Percentiles rank a stretch among this genome's conserved stretches.
Conservation (phyloP, 2,113 vertebrate species). For the Ancistrus triradiatus region DNA sequence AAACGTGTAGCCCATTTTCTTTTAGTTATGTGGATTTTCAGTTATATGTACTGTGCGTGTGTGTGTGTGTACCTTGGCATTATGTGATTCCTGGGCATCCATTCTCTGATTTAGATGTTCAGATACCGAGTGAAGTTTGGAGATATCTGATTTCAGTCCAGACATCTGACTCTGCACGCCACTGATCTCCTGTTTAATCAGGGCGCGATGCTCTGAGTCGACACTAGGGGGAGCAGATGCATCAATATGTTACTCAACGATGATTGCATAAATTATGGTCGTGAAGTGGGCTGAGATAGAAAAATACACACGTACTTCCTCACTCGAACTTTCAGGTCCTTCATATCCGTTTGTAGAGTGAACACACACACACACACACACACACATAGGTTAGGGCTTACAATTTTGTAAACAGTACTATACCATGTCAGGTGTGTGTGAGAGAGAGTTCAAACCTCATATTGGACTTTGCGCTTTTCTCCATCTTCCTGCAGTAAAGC, state of each 20-base stretch:
- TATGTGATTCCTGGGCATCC: constrained; percentile 27
- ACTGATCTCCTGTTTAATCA: neutral
- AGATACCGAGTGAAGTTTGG: constrained; percentile 16
- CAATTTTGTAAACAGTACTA: too few species aligned
- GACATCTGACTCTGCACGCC: constrained; percentile 29
- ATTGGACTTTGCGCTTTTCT: constrained; percentile 12
- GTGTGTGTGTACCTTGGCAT: constrained; percentile 20
- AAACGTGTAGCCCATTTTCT: too few species aligned
- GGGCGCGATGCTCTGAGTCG: neutral
- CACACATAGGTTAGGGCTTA: neutral
- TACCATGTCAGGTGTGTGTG: too few species aligned
- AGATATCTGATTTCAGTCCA: constrained; percentile 22
- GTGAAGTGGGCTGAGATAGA: neutral
- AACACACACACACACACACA: constrained; percentile 21
- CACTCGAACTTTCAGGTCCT: constrained; percentile 11
- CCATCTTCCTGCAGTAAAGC: constrained; percentile 31
- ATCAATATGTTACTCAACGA: neutral
- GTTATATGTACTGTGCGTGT: neutral
- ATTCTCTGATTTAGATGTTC: constrained; percentile 24
- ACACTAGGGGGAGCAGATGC: constrained; percentile 21
- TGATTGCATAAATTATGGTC: neutral
- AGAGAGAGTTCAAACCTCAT: constrained; percentile 27
- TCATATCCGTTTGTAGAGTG: constrained; percentile 22
- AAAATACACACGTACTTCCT: constrained; percentile 16
- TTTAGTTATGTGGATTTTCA: too few species aligned